These are phyloP conservation scores for Drosophila rufa DNA, from an alignment of 1,140 invertebrate species.

Conservation along the genomic window DNA sequence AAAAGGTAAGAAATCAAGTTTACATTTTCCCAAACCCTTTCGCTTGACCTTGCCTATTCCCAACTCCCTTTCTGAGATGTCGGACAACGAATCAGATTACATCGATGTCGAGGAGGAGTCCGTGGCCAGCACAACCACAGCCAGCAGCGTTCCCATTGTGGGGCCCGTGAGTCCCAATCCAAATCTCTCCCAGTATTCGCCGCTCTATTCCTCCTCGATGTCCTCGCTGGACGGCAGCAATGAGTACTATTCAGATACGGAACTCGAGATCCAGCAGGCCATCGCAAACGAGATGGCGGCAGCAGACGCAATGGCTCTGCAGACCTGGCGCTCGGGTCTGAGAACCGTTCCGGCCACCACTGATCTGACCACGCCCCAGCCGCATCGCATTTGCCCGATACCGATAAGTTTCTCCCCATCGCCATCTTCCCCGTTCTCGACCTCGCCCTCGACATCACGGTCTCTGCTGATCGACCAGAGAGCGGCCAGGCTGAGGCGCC, in stretches of 20 bases:
- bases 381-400: background rate
- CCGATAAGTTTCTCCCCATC: background rate
- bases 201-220: slow-evolving; percentile 9
- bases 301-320: background rate
- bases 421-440: background rate
- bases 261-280: background rate
- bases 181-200: background rate
- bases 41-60: background rate
- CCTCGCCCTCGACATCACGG: background rate
- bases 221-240: slow-evolving; percentile 11
- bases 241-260: background rate
- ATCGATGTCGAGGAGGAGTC: background rate
- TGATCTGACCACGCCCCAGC: slow-evolving; percentile 17
- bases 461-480: background rate
- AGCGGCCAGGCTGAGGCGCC: background rate
- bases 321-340: background rate
- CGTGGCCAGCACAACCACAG: background rate
- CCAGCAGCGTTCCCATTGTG: background rate
- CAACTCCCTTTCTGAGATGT: background rate
- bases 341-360: slow-evolving; percentile 37
- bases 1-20: background rate
- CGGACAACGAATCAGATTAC: slow-evolving; percentile 4
- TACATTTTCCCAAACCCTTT: background rate
- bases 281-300: background rate
- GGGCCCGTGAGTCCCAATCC: slow-evolving; percentile 5